Base-by-base conservation (phyloP, 2,888 invertebrate species). In the Rotaria macrura region DNA sequence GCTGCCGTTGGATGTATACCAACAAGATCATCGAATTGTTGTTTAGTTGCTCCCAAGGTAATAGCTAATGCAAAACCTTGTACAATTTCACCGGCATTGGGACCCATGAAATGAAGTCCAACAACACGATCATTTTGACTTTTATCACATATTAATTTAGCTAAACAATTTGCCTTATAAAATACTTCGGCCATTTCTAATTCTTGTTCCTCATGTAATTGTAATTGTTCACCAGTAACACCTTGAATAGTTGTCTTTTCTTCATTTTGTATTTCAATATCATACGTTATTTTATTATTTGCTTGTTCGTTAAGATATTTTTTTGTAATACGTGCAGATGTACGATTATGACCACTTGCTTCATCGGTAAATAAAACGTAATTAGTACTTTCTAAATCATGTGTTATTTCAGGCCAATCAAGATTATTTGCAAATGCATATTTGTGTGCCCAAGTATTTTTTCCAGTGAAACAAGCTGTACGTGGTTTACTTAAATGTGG, bases 1-100 rank as follows among this genome's bases (percentile, higher is more conserved):
- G 93, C 92, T 87, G 90, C 90, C 6, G 93, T 93, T 9, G 93
- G 93, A 90, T 93, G 93, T 87, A 93, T 93, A 79, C 93, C 93
- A 85, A 93, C 91, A 0, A 93, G 90, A 47, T 90, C 88, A 88
- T 92, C 92, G 88, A 93, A 92, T 88, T 93, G 92, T 10, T 90
- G 88, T 88, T 92, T 93, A 12, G 91, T 92, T 17, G 92, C 92
- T 23, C 92, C 92, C 86, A 92, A 86, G 88, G 91, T 92, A 87
- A 93, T 88, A 4, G 92, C 93, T 25, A 93, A 90, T 74, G 92
- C 92, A 89, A 92, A 93, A 29, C 93, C 93, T 89, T 93, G 93
- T 85, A 92, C 93, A 38, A 93, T 91, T 89, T 93, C 93, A 5
- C 93, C 93, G 74, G 93, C 93, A 89, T 93, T 92, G 3, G 93